Conservation (phyloP, 2,888 invertebrate genomes). For the Heliconius sara region DNA sequence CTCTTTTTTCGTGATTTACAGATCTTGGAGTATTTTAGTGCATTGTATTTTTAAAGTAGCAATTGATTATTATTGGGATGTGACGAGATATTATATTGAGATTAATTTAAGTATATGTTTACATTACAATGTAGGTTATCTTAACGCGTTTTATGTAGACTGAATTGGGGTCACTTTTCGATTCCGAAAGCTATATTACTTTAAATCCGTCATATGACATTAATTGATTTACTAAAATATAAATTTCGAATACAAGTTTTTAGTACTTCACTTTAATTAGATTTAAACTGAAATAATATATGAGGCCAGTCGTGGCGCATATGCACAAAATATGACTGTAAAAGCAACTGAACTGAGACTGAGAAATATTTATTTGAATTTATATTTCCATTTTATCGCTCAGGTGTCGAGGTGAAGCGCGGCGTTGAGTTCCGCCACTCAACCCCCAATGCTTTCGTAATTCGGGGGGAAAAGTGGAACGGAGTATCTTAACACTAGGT, state of each 20-base stretch:
- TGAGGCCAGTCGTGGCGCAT: too few species aligned
- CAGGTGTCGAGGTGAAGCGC: too few species aligned
- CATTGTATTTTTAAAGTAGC: too few species aligned
- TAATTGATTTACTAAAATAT: neutral
- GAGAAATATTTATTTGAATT: too few species aligned
- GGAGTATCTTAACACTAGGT: too few species aligned
- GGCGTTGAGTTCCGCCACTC: too few species aligned
- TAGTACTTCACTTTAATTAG: neutral
- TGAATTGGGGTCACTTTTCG: constrained; percentile 11
- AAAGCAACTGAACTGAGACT: too few species aligned
- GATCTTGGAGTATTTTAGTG: neutral
- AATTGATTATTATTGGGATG: constrained; percentile 12
- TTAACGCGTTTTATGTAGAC: constrained; percentile 11
- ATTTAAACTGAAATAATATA: neutral
- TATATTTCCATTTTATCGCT: too few species aligned
- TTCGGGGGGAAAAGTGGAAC: too few species aligned
- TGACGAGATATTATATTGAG: constrained; percentile 15
- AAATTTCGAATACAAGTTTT: neutral
- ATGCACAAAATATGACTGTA: too few species aligned
- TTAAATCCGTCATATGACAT: neutral
- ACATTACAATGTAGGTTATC: constrained; percentile 44
- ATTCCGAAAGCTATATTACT: neutral
- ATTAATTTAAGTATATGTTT: constrained; percentile 23
- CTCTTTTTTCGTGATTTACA: neutral
- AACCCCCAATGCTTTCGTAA: too few species aligned